These are phyloP conservation scores for Alloscopus bannaensis DNA, from an alignment of 2,888 invertebrate genomes.

Conservation along the genomic window DNA sequence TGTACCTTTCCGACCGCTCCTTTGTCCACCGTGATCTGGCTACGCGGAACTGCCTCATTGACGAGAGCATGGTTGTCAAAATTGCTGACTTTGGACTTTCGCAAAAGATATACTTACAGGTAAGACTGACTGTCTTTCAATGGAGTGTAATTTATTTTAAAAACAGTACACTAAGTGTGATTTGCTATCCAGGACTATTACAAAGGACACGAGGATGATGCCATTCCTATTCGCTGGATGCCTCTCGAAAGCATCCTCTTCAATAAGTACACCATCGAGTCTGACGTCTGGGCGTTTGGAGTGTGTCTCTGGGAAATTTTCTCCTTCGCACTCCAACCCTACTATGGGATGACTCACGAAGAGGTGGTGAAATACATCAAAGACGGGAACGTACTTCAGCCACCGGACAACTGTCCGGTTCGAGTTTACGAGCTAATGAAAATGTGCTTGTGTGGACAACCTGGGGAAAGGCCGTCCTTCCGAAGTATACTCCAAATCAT, in stretches of 20 bases:
- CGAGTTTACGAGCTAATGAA: conserved; percentile 93
- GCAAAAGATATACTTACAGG: conserved; percentile 90
- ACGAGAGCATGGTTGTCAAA: conserved; percentile 95
- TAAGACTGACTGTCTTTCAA: conserved; percentile 50
- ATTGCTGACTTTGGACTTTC: conserved; percentile 98
- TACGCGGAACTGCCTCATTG: conserved; percentile 95
- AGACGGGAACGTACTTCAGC: conserved; percentile 92
- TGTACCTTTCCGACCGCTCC: conserved; percentile 93
- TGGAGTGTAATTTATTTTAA: no score
- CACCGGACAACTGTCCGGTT: conserved; percentile 88
- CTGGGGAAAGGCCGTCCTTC: conserved; percentile 90
- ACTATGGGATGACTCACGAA: conserved; percentile 97
- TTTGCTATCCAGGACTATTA: conserved; percentile 87
- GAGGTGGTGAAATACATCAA: conserved; percentile 93
- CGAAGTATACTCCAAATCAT: conserved; percentile 87
- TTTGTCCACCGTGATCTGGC: conserved; percentile 98
- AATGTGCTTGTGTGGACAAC: conserved; percentile 93
- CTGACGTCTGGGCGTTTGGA: conserved; percentile 98
- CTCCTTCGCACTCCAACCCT: conserved; percentile 92
- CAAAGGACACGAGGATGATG: conserved; percentile 95
- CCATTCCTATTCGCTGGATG: conserved; percentile 99
- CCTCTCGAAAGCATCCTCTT: conserved; percentile 96
- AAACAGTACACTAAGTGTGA: no score
- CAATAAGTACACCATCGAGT: conserved; percentile 96
- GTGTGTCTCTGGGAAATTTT: conserved; percentile 81